A percentile compares a stretch with the other conserved stretches of the same genome.
Evolutionary conservation across 2,797 vertebrate genomes (phyloP).

Genomic region (Phalloptychus januarius): DNA sequence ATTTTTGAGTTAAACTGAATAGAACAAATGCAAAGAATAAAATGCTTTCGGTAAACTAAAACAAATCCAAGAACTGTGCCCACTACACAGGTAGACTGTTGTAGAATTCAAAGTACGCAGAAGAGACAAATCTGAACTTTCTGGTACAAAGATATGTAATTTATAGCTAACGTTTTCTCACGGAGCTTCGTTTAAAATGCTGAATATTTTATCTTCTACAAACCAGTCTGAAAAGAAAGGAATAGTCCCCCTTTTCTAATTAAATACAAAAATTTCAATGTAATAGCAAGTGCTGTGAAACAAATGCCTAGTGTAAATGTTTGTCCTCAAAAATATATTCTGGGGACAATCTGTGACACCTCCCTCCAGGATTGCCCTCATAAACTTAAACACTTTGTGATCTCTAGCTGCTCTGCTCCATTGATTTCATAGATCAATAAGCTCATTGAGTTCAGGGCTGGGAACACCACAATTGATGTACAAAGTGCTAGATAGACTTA

Average conservation of each 20-base stretch:
- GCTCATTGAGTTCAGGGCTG: slow-evolving; percentile 18
- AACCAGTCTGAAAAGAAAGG: background rate
- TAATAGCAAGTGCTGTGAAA: background rate
- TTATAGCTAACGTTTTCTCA: background rate
- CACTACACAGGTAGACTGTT: background rate
- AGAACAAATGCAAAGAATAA: background rate
- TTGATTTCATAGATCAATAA: slow-evolving; percentile 32
- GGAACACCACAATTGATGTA: slow-evolving; percentile 14
- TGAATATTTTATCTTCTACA: background rate
- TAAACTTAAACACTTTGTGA: slow-evolving; percentile 3
- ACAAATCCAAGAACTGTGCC: background rate
- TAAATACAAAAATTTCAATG: background rate
- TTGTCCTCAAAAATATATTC: background rate
- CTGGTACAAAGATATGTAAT: background rate
- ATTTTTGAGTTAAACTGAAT: background rate
- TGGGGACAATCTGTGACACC: background rate
- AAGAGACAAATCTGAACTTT: background rate
- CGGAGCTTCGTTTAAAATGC: background rate
- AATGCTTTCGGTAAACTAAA: background rate
- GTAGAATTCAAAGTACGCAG: background rate
- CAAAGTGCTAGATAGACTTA: slow-evolving; percentile 1
- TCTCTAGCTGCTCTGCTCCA: slow-evolving; percentile 7
- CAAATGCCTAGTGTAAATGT: background rate
- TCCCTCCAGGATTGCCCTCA: background rate
- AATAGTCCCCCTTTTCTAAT: background rate